A percentile compares a stretch with the other conserved stretches of the same genome.
Conservation (phyloP, 2,113 vertebrate species). For the Pyrgilauda ruficollis region DNA sequence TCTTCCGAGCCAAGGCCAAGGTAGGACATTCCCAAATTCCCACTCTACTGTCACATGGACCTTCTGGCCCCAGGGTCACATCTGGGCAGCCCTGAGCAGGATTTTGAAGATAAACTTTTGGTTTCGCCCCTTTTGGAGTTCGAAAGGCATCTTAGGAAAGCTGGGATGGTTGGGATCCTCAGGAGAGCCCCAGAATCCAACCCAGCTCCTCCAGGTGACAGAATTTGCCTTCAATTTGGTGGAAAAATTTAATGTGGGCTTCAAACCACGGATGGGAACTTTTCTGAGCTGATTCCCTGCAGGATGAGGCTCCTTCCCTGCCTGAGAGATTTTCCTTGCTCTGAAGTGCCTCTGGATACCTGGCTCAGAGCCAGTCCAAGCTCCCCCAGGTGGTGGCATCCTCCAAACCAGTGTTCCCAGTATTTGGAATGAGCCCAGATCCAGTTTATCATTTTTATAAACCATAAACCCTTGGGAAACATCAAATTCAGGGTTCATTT, state of each 20-base stretch:
- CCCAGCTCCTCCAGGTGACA: not conserved
- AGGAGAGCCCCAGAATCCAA: not conserved
- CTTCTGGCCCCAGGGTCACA: fast-evolving
- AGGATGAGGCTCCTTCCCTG: not conserved
- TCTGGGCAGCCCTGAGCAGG: not conserved
- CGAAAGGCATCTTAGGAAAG: fast-evolving
- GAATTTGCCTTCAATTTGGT: not conserved
- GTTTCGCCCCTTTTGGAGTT: not conserved
- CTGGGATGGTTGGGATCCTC: not conserved
- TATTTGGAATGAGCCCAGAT: not conserved
- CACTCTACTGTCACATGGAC: fast-evolving
- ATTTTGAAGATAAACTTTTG: not conserved
- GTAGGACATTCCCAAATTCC: constrained; percentile 48
- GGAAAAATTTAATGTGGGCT: not conserved
- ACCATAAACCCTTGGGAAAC: not conserved
- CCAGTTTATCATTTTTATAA: not conserved
- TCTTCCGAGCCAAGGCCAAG: constrained; percentile 91
- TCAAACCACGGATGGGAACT: not conserved
- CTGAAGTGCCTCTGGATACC: not conserved
- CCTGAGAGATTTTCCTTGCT: not conserved
- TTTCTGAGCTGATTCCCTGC: not conserved
- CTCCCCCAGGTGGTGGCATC: not conserved
- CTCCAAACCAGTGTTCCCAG: not conserved
- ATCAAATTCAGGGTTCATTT: fast-evolving
- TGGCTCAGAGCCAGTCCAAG: not conserved